Evolutionary conservation across 2,113 vertebrate genomes (phyloP), one percentile per base, ranked within the genome.

Genomic region (Colossoma macropomum): DNA sequence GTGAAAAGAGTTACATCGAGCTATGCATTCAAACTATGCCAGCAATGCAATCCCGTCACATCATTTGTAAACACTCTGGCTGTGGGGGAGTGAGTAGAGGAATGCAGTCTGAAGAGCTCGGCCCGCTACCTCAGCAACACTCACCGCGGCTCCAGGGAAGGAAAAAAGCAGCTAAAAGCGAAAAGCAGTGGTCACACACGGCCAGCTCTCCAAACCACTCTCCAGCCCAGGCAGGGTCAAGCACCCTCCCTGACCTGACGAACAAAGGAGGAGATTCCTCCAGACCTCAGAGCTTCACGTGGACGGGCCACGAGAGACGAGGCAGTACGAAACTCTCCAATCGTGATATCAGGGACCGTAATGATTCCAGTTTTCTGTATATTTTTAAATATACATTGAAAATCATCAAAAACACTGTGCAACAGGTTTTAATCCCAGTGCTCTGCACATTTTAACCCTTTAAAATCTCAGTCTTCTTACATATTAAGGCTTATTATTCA

Each of bases 201-300:
- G 82, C 62, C 63, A 54, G 45, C 87, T 89, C 87, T 88, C 75
- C 69, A 77, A 71, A 86, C 74, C 59, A 84, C 59, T 54, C 28
- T 86, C 32, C 71, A 28, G 83, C 77, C 88, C 83, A 87, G 89
- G 82, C 73, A 25, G 89, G 84, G 92, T 93, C 91, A 91, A 92
- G 91, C 88, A 91, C 89, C 89, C 91, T 89, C 66, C 19, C 84
- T 88, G 88, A 92, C 86, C 92, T 83, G 76, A 9, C 38, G 77
- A 84, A 89, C 87, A 86, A 86, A 87, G 80, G 62, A 41, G 45
- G 4, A 79, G 78, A 92, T 89, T 90, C 84, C 81, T 82, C 56
- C 48, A 66, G 83, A 52, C 56, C 45, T 65, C 30, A 62, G 84
- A 60, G 56, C 78, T 65, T 54, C 74, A 56, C 54, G 4, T 56